Evolutionary conservation across 2,888 invertebrate genomes (phyloP).

Genomic region (Polyommatus icarus): DNA sequence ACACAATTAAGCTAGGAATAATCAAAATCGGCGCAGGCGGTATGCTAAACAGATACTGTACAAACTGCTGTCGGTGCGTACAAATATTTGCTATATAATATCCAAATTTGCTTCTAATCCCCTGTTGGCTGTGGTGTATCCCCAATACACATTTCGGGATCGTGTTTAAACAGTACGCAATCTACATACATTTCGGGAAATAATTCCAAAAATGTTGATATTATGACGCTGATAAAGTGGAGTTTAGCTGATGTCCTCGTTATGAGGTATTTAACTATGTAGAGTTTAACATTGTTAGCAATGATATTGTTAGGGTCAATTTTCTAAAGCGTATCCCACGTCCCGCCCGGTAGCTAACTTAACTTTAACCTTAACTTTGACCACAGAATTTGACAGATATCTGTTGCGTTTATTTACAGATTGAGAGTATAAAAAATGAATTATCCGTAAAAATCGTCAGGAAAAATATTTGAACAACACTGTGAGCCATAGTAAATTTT

Average conservation of each 20-base stretch:
- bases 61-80: constrained; percentile 27
- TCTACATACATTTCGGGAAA: not conserved
- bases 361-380: too few relatives aligned
- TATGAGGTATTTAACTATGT: not conserved
- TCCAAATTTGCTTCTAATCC: constrained; percentile 60
- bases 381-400: too few relatives aligned
- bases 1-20: not conserved
- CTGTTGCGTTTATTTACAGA: too few relatives aligned
- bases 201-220: not conserved
- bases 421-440: too few relatives aligned
- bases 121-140: constrained; percentile 39
- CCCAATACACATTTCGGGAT: constrained; percentile 9
- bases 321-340: too few relatives aligned
- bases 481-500: too few relatives aligned
- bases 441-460: too few relatives aligned
- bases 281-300: not conserved
- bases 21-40: not conserved
- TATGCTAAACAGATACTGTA: not conserved
- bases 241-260: not conserved
- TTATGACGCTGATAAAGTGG: not conserved
- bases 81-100: constrained; percentile 62
- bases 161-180: not conserved
- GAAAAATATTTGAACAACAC: too few relatives aligned
- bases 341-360: too few relatives aligned
- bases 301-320: too few relatives aligned